phyloP scores from a whole-genome alignment of 2,888 invertebrate species.

The Julus scanicus region DNA sequence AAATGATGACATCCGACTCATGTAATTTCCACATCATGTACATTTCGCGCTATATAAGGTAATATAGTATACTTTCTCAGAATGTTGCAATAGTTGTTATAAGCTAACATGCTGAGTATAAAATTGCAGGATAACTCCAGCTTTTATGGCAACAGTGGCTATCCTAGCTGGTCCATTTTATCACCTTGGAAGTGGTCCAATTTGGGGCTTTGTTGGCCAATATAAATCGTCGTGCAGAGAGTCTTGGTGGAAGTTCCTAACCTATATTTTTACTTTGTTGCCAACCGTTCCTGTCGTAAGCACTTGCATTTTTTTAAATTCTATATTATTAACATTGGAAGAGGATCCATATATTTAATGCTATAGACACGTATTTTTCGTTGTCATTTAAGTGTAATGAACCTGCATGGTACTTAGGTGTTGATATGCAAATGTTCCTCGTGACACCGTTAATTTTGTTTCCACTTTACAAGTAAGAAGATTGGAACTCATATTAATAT shows the following conservation, averaged over 20 bases:
- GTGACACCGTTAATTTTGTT: slow-evolving; percentile 20
- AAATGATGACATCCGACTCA: neutral
- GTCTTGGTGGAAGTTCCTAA: neutral
- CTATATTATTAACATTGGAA: too few species aligned
- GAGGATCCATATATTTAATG: too few species aligned
- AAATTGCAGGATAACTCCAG: slow-evolving; percentile 44
- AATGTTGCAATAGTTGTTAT: neutral
- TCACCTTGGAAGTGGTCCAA: neutral
- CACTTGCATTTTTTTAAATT: neutral
- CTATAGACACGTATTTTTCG: neutral
- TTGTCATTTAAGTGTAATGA: neutral
- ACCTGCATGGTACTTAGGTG: slow-evolving; percentile 48
- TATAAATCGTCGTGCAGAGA: neutral
- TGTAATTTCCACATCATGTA: neutral
- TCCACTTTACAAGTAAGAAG: slow-evolving; percentile 39
- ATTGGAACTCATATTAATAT: neutral
- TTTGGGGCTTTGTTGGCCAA: neutral
- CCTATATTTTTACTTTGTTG: neutral
- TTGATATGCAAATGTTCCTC: slow-evolving; percentile 48
- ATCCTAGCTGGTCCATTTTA: neutral
- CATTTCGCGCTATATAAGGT: neutral
- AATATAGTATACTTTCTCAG: neutral
- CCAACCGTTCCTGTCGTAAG: neutral
- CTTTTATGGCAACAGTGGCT: neutral
- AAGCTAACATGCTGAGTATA: too few species aligned